phyloP scores from a whole-genome alignment of 2,113 vertebrate genomes.

The Gambusia affinis region DNA sequence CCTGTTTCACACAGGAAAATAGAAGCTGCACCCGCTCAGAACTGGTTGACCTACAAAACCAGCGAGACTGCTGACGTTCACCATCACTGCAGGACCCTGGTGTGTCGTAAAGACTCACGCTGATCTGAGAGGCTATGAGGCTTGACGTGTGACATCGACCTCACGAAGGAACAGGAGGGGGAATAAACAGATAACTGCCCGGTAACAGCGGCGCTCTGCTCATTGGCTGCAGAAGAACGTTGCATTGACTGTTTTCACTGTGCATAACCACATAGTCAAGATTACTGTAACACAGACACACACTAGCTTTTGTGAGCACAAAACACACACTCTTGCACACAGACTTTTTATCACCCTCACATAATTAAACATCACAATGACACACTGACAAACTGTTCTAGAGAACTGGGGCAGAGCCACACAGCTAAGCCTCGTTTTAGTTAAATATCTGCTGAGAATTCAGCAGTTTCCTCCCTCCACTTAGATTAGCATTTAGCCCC shows the following conservation, averaged over 20 bases:
- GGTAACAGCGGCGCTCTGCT: constrained; percentile 75
- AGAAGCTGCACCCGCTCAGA: constrained; percentile 38
- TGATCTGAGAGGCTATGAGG: constrained; percentile 73
- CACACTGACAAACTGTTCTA: background rate
- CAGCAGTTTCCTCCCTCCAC: background rate
- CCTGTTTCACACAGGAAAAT: background rate
- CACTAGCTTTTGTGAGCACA: constrained; percentile 17
- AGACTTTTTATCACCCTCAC: background rate
- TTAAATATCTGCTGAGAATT: background rate
- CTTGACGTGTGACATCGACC: constrained; percentile 77
- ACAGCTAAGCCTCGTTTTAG: background rate
- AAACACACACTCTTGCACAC: constrained; percentile 13
- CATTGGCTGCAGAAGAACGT: constrained; percentile 76
- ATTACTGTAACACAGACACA: constrained; percentile 50
- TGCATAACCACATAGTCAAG: constrained; percentile 54
- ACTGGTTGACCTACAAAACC: constrained; percentile 79
- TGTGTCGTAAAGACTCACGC: constrained; percentile 70
- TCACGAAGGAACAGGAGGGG: constrained; percentile 63
- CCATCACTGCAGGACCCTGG: constrained; percentile 55
- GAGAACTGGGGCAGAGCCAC: background rate
- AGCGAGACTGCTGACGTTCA: constrained; percentile 71
- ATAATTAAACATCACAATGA: constrained; percentile 1
- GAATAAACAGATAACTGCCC: constrained; percentile 77
- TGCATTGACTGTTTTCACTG: constrained; percentile 74
- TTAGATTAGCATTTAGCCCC: background rate